Conservation (phyloP, 2,797 vertebrate genomes). For the Diplodus puntazzo region DNA sequence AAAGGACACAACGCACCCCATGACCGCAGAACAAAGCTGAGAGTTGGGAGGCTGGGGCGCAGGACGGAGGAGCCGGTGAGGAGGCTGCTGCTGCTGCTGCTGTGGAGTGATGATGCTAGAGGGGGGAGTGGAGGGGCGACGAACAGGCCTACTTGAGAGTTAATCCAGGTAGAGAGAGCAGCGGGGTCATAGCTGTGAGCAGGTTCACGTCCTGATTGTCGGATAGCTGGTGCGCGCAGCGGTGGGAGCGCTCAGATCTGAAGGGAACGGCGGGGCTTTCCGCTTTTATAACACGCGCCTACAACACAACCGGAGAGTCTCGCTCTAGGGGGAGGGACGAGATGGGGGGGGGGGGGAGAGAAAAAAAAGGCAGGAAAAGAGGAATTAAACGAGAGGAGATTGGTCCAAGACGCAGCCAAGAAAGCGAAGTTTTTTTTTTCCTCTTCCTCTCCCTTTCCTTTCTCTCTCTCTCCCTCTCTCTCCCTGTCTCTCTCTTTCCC, state of each 20-base stretch:
- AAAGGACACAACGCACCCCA: conserved; percentile 91
- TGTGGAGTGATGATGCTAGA: neutral
- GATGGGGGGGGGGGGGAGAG: neutral
- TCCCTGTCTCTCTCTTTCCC: too few species aligned
- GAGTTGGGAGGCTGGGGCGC: conserved; percentile 76
- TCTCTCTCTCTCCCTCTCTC: neutral
- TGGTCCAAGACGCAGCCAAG: conserved; percentile 53
- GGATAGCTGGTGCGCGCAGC: conserved; percentile 61
- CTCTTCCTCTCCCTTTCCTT: too few species aligned
- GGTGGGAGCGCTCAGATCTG: conserved; percentile 68
- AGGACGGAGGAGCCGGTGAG: conserved; percentile 43
- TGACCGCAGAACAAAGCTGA: conserved; percentile 87
- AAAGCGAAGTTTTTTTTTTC: conserved; percentile 26
- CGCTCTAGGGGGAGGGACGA: conserved; percentile 41
- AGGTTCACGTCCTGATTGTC: conserved; percentile 63
- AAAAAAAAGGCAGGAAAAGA: conserved; percentile 22
- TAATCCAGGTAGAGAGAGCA: conserved; percentile 86
- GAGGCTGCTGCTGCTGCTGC: conserved; percentile 22
- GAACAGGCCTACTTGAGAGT: conserved; percentile 81
- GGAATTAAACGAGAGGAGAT: conserved; percentile 58
- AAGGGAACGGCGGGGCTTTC: conserved; percentile 67
- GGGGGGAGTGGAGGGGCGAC: conserved; percentile 20
- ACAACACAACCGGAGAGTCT: conserved; percentile 43
- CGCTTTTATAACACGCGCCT: conserved; percentile 83
- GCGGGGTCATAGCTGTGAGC: conserved; percentile 80